Percentiles rank a stretch among this genome's conserved stretches.
These are phyloP conservation scores for Cryptomyrus ogoouensis DNA, from an alignment of 2,113 vertebrate genomes.

Conservation along the genomic window DNA sequence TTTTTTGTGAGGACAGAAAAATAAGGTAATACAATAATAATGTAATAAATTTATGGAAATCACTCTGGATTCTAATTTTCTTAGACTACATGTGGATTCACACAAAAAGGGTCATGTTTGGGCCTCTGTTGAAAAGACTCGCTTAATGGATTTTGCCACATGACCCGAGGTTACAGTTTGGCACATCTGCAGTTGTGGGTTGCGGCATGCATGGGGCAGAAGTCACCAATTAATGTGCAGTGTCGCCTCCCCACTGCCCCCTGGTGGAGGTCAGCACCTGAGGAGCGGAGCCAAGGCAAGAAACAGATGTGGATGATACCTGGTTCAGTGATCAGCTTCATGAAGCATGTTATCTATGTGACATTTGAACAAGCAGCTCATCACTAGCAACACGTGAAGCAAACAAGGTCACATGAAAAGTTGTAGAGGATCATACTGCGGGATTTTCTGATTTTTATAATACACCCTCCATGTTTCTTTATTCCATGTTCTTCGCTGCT, in stretches of 20 bases:
- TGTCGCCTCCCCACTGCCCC: neutral
- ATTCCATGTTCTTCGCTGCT: neutral
- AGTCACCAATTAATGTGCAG: neutral
- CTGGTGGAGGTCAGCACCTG: neutral
- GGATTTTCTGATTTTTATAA: neutral
- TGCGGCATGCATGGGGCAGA: neutral
- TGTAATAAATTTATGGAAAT: conserved; percentile 10
- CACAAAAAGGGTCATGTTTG: neutral
- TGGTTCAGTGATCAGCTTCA: neutral
- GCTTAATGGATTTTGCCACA: neutral
- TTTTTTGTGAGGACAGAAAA: conserved; percentile 35
- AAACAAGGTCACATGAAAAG: neutral
- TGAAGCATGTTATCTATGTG: neutral
- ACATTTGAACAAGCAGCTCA: neutral
- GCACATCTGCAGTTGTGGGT: neutral
- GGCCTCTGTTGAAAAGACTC: neutral
- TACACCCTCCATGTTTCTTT: neutral
- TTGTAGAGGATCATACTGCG: neutral
- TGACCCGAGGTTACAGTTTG: neutral
- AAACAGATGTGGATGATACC: neutral
- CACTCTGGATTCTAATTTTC: neutral
- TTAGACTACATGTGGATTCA: neutral
- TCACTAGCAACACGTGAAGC: neutral
- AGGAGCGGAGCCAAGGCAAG: neutral
- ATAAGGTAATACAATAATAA: neutral